These are phyloP conservation scores for Trichogramma dendrolimi DNA, from an alignment of 2,888 invertebrate species.

Conservation along the genomic window DNA sequence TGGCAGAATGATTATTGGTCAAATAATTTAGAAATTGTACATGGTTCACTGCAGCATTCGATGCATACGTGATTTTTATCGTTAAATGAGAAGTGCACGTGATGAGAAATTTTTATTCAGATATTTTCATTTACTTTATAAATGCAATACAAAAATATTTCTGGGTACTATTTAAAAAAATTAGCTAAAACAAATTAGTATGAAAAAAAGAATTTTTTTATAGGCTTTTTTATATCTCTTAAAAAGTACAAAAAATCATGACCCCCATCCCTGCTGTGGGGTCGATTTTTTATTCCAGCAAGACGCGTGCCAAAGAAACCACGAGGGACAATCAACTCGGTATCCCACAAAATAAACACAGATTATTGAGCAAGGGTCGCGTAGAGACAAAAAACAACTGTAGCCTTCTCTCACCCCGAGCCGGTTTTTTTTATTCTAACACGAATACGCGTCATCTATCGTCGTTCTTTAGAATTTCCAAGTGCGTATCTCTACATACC, in stretches of 20 bases:
- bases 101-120: too few species aligned
- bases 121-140: too few species aligned
- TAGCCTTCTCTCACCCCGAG: background rate
- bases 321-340: background rate
- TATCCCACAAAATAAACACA: conserved; percentile 10
- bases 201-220: background rate
- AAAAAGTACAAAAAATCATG: conserved; percentile 5
- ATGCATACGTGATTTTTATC: too few species aligned
- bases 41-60: too few species aligned
- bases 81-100: too few species aligned
- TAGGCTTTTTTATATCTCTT: background rate
- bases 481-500: conserved; percentile 28
- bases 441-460: conserved; percentile 31
- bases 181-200: background rate
- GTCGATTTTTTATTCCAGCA: background rate
- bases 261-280: background rate
- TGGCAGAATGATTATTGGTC: too few species aligned
- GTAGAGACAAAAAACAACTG: background rate
- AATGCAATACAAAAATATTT: background rate
- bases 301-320: background rate
- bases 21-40: too few species aligned
- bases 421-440: background rate
- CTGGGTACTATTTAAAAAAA: background rate
- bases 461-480: conserved; percentile 31
- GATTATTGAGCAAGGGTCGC: background rate